Base-by-base conservation (phyloP, 1,140 invertebrate genomes). In the Hyposmocoma kahamanoa region DNA sequence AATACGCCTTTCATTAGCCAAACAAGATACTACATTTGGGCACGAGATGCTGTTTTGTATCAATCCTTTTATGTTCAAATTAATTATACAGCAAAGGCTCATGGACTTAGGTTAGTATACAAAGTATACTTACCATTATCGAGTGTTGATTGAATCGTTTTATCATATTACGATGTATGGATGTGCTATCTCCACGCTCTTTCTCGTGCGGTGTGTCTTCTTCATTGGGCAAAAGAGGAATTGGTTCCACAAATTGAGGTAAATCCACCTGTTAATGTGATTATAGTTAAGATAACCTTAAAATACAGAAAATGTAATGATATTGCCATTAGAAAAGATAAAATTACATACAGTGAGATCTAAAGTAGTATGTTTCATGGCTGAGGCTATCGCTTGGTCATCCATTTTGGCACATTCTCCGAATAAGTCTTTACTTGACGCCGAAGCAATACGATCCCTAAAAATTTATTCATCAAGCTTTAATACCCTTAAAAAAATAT, bases 81-180 rank as follows among this genome's bases (percentile, higher is more conserved):
- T n/a, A n/a, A n/a, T n/a, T n/a, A n/a, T n/a, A n/a, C n/a, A n/a
- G n/a, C n/a, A n/a, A n/a, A n/a, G n/a, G n/a, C n/a, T n/a, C n/a
- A n/a, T n/a, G n/a, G n/a, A n/a, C n/a, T n/a, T n/a, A n/a, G n/a
- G n/a, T n/a, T n/a, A n/a, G n/a, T n/a, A n/a, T 20, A 9, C 4
- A 49, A 51, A 36, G 22, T 22, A 22, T 45, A 47, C 36, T 53
- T 30, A 80, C 79, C 79, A 98, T 97, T 51, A 98, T 97, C 45
- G 97, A 98, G 86, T 98, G 97, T 87, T 98, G 96, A 90, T 99
- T 99, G 76, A 98, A 98, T 50, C 94, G 89, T 80, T 97, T 95
- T 36, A 98, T 98, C 93, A 98, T 96, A 62, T 92, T 96, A 73
- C 95, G 92, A 86, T 97, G 96, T 55, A 96, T 91, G 53, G 92